Base-by-base conservation (phyloP, 2,797 vertebrate species). In the Margarornis squamiger region DNA sequence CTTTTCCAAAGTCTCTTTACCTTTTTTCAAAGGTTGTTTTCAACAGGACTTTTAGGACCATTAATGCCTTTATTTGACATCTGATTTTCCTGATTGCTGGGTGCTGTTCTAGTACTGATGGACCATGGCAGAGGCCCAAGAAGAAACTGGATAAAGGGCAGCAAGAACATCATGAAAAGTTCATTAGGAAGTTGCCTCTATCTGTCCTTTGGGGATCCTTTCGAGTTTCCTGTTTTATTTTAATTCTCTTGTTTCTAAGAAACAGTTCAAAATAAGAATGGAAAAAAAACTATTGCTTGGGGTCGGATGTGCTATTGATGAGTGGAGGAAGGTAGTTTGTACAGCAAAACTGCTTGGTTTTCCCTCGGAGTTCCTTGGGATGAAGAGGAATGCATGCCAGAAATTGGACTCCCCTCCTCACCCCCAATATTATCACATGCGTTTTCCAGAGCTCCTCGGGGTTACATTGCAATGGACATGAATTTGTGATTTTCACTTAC, bases 171-270 rank as follows among this genome's bases (percentile, higher is more conserved):
- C 48, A 21, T 36, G 21, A 76, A 19, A 36, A 78, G 16, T 29
- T 43, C 41, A 11, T 62, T 48, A 66, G 46, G 89, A 74, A 59
- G 62, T 82, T 59, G 88, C 32, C 39, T 90, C 1, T 57, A 30
- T 72, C 68, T 65, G 62, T 91, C 95, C 85, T 86, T 77, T 59
- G 89, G 79, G 86, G 65, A 86, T 83, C 55, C 74, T 71, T 57
- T 36, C 75, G 72, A 41, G 67, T 80, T 94, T 92, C 89, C 84
- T 68, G 62, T 63, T 95, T 81, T 91, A 80, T 88, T 96, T 95
- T 86, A 59, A 52, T 86, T 67, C 26, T 63, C 49, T 4, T 21
- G 65, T 91, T 93, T 90, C 81, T 94, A 88, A 86, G 87, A 55
- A 52, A 87, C 34, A 52, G 72, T 59, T 91, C 57, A 90, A 93